Conservation (phyloP, 2,113 vertebrate genomes). For the Pituophis catenifer region DNA sequence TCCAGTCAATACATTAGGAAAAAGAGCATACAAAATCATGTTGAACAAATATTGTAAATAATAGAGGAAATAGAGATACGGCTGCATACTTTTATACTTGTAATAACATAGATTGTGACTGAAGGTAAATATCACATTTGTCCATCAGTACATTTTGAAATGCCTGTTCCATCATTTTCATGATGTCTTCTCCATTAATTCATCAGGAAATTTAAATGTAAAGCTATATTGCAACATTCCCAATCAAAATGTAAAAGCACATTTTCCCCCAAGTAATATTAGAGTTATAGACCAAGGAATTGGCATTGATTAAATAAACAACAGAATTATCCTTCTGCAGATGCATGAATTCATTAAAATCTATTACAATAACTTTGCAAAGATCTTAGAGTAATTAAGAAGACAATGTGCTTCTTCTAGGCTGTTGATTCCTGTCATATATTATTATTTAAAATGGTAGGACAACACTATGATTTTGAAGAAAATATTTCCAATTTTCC, state of each 20-base stretch:
- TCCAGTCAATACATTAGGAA: not conserved
- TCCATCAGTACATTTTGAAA: not conserved
- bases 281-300: not conserved
- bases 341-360: conserved; percentile 4
- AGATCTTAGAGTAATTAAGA: conserved; percentile 14
- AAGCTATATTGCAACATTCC: not conserved
- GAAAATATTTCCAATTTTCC: not conserved
- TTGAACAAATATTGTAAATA: not conserved
- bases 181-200: not conserved
- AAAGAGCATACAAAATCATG: not conserved
- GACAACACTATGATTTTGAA: not conserved
- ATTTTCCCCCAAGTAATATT: not conserved
- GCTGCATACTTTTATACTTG: not conserved
- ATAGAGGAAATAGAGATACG: not conserved
- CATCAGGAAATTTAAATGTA: not conserved
- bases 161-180: not conserved
- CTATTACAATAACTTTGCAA: conserved; percentile 6
- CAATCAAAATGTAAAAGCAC: not conserved
- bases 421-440: not conserved
- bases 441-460: not conserved
- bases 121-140: not conserved
- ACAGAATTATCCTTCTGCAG: not conserved
- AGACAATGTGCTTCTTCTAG: not conserved
- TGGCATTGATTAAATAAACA: conserved; percentile 13
- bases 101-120: not conserved